Conservation (phyloP, 2,888 invertebrate species). For the Hemicrepidius hirtus region DNA sequence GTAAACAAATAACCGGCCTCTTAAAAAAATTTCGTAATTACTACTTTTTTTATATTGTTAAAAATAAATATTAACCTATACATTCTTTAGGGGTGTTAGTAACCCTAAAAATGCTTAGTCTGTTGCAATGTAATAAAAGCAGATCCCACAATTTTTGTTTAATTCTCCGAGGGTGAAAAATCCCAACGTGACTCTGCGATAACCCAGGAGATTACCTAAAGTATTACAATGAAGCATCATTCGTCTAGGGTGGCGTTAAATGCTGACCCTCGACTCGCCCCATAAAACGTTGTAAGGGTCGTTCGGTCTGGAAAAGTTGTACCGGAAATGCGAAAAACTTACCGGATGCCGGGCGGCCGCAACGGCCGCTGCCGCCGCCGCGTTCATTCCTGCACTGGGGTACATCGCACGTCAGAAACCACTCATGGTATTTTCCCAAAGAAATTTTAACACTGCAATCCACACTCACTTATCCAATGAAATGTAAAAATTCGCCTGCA, state of each 20-base stretch:
- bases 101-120: too few species aligned
- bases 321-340: slow-evolving; percentile 69
- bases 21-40: too few species aligned
- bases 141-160: too few species aligned
- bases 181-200: slow-evolving; percentile 12
- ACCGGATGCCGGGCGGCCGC: slow-evolving; percentile 92
- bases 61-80: too few species aligned
- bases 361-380: slow-evolving; percentile 74
- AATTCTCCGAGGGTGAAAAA: not conserved
- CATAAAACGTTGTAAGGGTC: slow-evolving; percentile 28
- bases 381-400: slow-evolving; percentile 89
- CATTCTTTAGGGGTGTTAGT: too few species aligned
- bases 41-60: too few species aligned
- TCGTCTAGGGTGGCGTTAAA: slow-evolving; percentile 24
- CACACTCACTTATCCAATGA: slow-evolving; percentile 46
- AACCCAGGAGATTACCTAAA: slow-evolving; percentile 4
- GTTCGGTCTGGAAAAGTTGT: slow-evolving; percentile 14
- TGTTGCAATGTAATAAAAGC: too few species aligned
- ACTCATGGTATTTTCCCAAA: slow-evolving; percentile 63
- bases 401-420: slow-evolving; percentile 79
- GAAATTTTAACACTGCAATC: slow-evolving; percentile 49
- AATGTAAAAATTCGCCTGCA: slow-evolving; percentile 20
- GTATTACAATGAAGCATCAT: slow-evolving; percentile 1
- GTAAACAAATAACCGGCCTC: too few species aligned
- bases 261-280: slow-evolving; percentile 4